Base-by-base conservation (phyloP, 2,797 vertebrate species). In the Falco peregrinus region DNA sequence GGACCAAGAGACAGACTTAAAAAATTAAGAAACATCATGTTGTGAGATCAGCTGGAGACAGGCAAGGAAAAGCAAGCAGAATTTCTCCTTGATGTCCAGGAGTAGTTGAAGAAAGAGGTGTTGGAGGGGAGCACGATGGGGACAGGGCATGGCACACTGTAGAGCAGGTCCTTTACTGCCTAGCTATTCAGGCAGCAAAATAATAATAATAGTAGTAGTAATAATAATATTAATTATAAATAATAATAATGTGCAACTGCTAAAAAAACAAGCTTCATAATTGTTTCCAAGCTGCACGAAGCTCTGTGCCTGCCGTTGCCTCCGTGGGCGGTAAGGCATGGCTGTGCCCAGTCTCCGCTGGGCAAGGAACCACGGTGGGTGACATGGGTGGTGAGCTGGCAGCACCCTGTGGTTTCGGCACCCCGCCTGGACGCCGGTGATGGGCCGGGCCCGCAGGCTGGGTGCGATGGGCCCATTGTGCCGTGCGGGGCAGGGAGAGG, bases 41-140 rank as follows among this genome's bases (percentile, higher is more conserved):
- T 17, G 29, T 63, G 76, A 70, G 68, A 41, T 0, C 28, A 39
- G 37, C 6, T 41, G 63, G 54, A 57, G 22, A 28, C 18, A 71
- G 43, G 39, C 2, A 26, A 53, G 65, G 60, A 64, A 60, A 37
- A 47, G 9, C 12, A 43, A 54, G 39, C 2, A 2, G 16, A 6
- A 22, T 69, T 41, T 10, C 8, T 14, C 43, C 14, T 28, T 43
- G 13, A 12, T 21, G 45, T 31, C 8, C 3, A 9, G 68, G 33
- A 3, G 2, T 16, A 18, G 5, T 17, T 56, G 15, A 24, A 33
- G 51, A 41, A 25, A n/a, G 20, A 24, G 13, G 14, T 37, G 21
- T 9, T 3, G 13, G 45, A 39, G 5, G 16, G 25, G 21, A 60
- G 7, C 0, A 0, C 0, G 8, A 20, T 9, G 20, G 17, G 37